These are phyloP conservation scores for Thereva unica DNA, from an alignment of 2,888 invertebrate genomes.

Conservation along the genomic window DNA sequence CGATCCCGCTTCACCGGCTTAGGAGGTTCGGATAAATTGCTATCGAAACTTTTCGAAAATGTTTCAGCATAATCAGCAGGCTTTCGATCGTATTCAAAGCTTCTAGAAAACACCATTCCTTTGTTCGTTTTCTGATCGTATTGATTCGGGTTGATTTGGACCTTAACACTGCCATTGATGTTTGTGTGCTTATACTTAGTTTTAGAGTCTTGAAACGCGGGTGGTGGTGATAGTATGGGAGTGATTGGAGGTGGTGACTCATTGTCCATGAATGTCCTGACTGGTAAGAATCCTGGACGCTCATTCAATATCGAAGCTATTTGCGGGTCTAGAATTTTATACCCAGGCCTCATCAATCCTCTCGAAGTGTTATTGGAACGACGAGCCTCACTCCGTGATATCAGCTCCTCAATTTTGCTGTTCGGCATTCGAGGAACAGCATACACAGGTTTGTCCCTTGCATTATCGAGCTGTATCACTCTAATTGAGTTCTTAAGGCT, in stretches of 20 bases:
- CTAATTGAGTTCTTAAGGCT: conserved; percentile 47
- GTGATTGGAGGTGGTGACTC: conserved; percentile 69
- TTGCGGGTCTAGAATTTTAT: conserved; percentile 55
- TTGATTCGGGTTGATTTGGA: conserved; percentile 42
- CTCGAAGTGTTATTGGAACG: conserved; percentile 41
- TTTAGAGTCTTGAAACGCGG: conserved; percentile 68
- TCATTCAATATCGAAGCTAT: conserved; percentile 55
- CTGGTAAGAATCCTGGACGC: conserved; percentile 57
- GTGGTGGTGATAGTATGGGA: conserved; percentile 72
- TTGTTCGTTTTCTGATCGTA: conserved; percentile 46
- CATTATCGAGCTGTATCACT: conserved; percentile 50
- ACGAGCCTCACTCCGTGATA: conserved; percentile 55
- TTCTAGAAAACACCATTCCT: conserved; percentile 58
- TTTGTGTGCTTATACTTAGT: conserved; percentile 44
- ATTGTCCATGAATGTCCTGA: conserved; percentile 52
- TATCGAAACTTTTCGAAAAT: conserved; percentile 58
- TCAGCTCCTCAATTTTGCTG: conserved; percentile 58
- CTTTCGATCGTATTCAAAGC: conserved; percentile 57
- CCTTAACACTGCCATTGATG: conserved; percentile 47
- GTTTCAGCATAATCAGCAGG: conserved; percentile 54
- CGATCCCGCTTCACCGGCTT: conserved; percentile 48
- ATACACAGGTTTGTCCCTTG: conserved; percentile 44
- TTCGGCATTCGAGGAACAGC: conserved; percentile 49
- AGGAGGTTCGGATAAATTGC: conserved; percentile 51
- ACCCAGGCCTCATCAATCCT: conserved; percentile 52